These are phyloP conservation scores for Virgularia gustaviana DNA, from an alignment of 92 coral and sea anemone genomes.

Conservation along the genomic window DNA sequence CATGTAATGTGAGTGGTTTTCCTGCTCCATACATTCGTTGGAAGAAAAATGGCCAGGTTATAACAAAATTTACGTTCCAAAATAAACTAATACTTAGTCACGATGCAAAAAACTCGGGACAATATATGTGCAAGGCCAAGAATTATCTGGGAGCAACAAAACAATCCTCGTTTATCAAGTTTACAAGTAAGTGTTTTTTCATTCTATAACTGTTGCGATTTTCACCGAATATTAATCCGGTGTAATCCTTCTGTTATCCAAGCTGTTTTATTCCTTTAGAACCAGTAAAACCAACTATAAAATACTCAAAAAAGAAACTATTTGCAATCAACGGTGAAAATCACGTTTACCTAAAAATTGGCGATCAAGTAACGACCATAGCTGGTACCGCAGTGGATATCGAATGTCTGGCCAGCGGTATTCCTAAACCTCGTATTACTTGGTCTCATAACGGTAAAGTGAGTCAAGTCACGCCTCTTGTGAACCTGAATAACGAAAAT, in stretches of 20 bases:
- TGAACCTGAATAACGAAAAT: conserved; percentile 25
- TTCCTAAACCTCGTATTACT: conserved; percentile 64
- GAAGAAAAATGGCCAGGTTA: conserved; percentile 57
- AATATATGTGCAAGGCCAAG: conserved; percentile 60
- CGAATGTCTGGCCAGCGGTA: conserved; percentile 60
- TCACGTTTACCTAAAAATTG: conserved; percentile 57
- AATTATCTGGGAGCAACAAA: conserved; percentile 46
- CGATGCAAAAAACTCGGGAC: conserved; percentile 55
- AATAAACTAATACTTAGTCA: conserved; percentile 55
- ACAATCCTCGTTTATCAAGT: conserved; percentile 40
- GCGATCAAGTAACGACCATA: conserved; percentile 80
- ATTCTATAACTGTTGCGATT: neutral
- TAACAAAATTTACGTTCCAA: conserved; percentile 17
- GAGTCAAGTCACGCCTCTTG: conserved; percentile 29
- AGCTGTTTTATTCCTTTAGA: conserved; percentile 42
- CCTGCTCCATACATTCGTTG: conserved; percentile 73
- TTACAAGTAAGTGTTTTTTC: conserved; percentile 61
- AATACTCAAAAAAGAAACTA: conserved; percentile 41
- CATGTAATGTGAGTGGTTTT: conserved; percentile 64
- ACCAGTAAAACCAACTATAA: conserved; percentile 67
- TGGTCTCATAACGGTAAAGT: conserved; percentile 66
- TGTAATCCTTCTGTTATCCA: neutral
- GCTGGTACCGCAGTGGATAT: conserved; percentile 77
- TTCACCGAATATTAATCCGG: neutral
- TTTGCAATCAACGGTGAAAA: conserved; percentile 78